Evolutionary conservation across 30 jellyfish, hydroid and myxozoan genomes (phyloP).

Genomic region (Rhopilema esculentum): DNA sequence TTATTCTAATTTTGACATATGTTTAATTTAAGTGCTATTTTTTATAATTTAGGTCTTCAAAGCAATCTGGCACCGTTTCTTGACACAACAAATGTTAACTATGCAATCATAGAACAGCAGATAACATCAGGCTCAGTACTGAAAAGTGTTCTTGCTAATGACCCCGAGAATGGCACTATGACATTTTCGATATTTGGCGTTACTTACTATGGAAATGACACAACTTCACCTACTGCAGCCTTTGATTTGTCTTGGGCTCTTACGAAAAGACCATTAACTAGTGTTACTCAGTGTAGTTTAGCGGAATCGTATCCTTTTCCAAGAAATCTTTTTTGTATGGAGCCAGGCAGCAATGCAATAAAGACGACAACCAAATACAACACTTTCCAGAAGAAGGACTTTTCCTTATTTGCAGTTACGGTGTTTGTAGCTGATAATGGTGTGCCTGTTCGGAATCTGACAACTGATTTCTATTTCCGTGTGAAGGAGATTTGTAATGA

Average conservation of each 20-base stretch:
- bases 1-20: too few species aligned
- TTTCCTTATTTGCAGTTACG: constrained; percentile 37
- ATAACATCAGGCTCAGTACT: constrained; percentile 18
- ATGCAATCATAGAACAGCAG: constrained; percentile 20
- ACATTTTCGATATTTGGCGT: constrained; percentile 54
- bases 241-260: constrained; percentile 41
- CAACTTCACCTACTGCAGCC: constrained; percentile 24
- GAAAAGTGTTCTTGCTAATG: constrained; percentile 27
- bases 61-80: constrained; percentile 46
- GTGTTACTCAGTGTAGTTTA: constrained; percentile 3
- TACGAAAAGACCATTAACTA: neutral
- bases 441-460: constrained; percentile 42
- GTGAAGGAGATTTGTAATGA: constrained; percentile 57
- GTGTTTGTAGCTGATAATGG: constrained; percentile 57
- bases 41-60: constrained; percentile 5
- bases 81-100: neutral
- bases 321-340: constrained; percentile 69
- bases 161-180: constrained; percentile 62
- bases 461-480: constrained; percentile 59
- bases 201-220: constrained; percentile 51
- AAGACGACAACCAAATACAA: constrained; percentile 50
- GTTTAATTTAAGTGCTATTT: too few species aligned
- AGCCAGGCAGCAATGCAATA: constrained; percentile 25
- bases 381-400: constrained; percentile 17
- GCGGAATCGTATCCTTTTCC: constrained; percentile 62